phyloP scores from a whole-genome alignment of 1,140 invertebrate species.

The Drosophila littoralis region DNA sequence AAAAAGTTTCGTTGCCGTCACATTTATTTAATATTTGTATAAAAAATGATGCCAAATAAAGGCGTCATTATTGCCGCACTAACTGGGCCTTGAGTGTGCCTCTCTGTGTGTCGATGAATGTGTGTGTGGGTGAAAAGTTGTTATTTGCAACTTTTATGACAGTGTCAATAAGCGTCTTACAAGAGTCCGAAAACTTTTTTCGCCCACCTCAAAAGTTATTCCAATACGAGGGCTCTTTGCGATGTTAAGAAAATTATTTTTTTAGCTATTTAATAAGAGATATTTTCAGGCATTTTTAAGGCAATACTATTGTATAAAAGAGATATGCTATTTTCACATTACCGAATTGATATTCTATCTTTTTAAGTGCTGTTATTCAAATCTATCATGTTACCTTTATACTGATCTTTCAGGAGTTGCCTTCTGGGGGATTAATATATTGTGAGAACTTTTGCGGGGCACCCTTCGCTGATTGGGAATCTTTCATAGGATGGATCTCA shows the following conservation, averaged over 20 bases:
- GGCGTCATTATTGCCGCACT: constrained; percentile 23
- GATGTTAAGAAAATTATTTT: background rate
- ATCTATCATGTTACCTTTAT: too few relatives aligned
- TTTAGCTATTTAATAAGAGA: too few relatives aligned
- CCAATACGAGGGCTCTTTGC: constrained; percentile 9
- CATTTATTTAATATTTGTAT: constrained; percentile 25
- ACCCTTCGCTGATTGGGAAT: too few relatives aligned
- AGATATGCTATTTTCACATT: too few relatives aligned
- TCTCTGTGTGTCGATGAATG: constrained; percentile 11
- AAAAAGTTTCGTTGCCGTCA: constrained; percentile 31
- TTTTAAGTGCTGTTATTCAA: too few relatives aligned
- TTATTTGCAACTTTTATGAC: constrained; percentile 55
- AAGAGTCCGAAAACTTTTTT: constrained; percentile 68
- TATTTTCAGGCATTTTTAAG: too few relatives aligned
- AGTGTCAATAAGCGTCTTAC: constrained; percentile 75
- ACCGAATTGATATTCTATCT: too few relatives aligned
- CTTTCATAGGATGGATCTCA: too few relatives aligned
- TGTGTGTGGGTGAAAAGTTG: constrained; percentile 42
- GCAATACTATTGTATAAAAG: too few relatives aligned
- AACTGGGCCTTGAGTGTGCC: background rate
- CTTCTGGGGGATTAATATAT: too few relatives aligned
- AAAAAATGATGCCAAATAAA: constrained; percentile 21
- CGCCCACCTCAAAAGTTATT: constrained; percentile 17
- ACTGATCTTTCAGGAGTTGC: too few relatives aligned
- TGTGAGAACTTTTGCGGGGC: too few relatives aligned